phyloP scores from a whole-genome alignment of 2,888 invertebrate genomes.

The Coelopa pilipes region DNA sequence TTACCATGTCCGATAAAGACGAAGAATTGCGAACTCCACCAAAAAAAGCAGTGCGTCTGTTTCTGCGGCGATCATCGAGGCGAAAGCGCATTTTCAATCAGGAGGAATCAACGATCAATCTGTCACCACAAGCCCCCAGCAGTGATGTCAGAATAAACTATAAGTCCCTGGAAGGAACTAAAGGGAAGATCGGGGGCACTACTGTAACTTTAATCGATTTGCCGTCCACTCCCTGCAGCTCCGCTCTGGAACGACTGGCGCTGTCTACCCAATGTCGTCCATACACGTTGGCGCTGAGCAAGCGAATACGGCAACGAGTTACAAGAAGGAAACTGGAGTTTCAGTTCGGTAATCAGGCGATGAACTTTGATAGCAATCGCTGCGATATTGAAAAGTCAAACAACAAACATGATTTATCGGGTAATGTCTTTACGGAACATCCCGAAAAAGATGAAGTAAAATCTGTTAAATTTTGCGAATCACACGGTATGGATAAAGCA shows the following conservation, averaged over 20 bases:
- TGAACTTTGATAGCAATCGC: background rate
- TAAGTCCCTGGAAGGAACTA: slow-evolving; percentile 31
- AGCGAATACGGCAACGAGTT: slow-evolving; percentile 46
- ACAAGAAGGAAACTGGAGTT: slow-evolving; percentile 55
- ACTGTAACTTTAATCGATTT: slow-evolving; percentile 29
- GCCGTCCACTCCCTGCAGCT: slow-evolving; percentile 44
- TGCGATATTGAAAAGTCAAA: too few species aligned
- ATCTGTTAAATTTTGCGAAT: too few species aligned
- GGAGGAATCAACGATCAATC: background rate
- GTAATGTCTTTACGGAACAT: too few species aligned
- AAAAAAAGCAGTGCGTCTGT: slow-evolving; percentile 33
- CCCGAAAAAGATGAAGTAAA: too few species aligned
- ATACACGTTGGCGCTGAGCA: slow-evolving; percentile 49
- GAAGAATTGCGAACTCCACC: slow-evolving; percentile 37
- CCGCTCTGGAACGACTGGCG: slow-evolving; percentile 10
- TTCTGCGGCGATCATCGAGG: slow-evolving; percentile 33
- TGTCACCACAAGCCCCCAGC: slow-evolving; percentile 6
- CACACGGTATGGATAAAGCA: too few species aligned
- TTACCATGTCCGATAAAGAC: background rate
- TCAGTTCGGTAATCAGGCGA: slow-evolving; percentile 18
- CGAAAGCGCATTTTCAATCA: background rate
- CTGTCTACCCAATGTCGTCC: slow-evolving; percentile 50
- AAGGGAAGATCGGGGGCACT: background rate
- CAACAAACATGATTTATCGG: too few species aligned
- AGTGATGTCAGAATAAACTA: slow-evolving; percentile 46